phyloP scores from a whole-genome alignment of 2,113 vertebrate species.

The Abramis brama region DNA sequence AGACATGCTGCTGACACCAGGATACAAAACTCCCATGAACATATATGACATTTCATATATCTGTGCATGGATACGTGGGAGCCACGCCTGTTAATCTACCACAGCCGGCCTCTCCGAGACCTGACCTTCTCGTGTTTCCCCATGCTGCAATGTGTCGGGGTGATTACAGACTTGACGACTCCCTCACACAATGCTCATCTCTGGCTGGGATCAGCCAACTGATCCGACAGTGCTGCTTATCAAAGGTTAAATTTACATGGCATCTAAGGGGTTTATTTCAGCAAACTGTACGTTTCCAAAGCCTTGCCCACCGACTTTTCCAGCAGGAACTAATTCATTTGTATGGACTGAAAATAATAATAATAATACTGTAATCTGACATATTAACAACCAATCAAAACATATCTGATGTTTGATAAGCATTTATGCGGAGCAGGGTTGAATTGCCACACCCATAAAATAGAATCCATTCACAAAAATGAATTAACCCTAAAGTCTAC shows the following conservation, averaged over 20 bases:
- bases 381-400: neutral
- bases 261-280: neutral
- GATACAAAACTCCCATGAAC: neutral
- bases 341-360: neutral
- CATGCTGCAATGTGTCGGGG: conserved; percentile 46
- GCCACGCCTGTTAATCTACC: conserved; percentile 55
- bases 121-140: conserved; percentile 72
- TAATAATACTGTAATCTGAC: neutral
- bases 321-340: neutral
- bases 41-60: conserved; percentile 48
- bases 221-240: conserved; percentile 51
- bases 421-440: neutral
- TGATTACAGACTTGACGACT: conserved; percentile 61
- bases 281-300: neutral
- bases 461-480: neutral
- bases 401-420: neutral
- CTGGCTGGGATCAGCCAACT: conserved; percentile 57
- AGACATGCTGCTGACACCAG: neutral
- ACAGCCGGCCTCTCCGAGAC: conserved; percentile 42
- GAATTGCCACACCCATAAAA: neutral
- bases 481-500: neutral
- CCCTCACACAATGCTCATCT: conserved; percentile 60
- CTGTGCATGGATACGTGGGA: conserved; percentile 31
- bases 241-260: conserved; percentile 59
- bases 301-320: neutral